phyloP scores from a whole-genome alignment of 2,797 vertebrate genomes.

The Xiphorhynchus erythropygius region DNA sequence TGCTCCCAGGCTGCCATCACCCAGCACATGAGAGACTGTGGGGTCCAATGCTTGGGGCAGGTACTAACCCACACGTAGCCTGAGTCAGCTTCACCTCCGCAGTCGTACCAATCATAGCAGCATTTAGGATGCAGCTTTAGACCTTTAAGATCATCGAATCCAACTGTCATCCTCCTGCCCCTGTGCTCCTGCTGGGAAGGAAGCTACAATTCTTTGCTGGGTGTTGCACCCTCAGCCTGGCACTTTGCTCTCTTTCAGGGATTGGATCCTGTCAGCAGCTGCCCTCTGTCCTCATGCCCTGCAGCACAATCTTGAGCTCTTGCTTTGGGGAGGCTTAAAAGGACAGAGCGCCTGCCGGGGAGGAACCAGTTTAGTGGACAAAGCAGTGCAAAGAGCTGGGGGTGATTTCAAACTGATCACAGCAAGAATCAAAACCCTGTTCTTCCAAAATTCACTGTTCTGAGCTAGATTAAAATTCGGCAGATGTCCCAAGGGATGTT shows the following conservation, averaged over 20 bases:
- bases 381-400: neutral
- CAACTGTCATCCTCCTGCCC: neutral
- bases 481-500: neutral
- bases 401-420: neutral
- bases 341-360: rapidly evolving
- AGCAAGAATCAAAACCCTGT: neutral
- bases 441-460: neutral
- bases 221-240: neutral
- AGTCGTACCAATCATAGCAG: neutral
- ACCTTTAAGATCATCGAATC: rapidly evolving
- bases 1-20: neutral
- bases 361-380: neutral
- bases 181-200: neutral
- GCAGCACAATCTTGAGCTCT: neutral
- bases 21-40: rapidly evolving
- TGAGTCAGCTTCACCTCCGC: neutral
- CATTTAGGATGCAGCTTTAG: neutral
- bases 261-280: neutral
- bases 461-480: neutral
- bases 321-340: neutral
- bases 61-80: rapidly evolving
- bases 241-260: neutral
- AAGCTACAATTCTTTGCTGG: neutral
- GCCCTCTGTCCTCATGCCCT: rapidly evolving
- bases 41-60: rapidly evolving